phyloP scores from a whole-genome alignment of 2,797 vertebrate species.

The Cynodonichthys magdalenae region DNA sequence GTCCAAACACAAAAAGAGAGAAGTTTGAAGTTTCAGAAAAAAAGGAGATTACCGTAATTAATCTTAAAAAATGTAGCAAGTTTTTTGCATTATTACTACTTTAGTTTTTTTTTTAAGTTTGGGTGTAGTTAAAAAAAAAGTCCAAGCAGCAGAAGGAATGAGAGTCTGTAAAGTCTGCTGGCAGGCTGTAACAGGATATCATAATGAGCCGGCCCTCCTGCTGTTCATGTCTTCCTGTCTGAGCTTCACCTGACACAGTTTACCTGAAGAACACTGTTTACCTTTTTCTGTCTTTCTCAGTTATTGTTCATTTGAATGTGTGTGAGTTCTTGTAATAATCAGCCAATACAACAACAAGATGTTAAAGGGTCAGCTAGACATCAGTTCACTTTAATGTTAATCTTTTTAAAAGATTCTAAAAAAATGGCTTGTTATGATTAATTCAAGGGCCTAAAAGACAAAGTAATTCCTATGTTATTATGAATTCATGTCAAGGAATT shows the following conservation, averaged over 20 bases:
- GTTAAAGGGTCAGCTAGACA: no score
- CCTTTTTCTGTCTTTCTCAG: constrained; percentile 13
- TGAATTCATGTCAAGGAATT: no score
- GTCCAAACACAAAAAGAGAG: background rate
- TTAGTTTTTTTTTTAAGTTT: constrained; percentile 16
- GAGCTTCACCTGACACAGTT: constrained; percentile 52
- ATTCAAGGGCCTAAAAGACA: no score
- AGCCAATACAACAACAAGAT: no score
- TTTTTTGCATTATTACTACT: background rate
- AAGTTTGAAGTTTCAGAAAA: background rate
- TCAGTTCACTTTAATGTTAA: no score
- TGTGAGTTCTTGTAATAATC: no score
- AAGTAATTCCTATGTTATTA: no score
- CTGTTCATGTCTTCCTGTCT: constrained; percentile 73
- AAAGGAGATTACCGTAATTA: background rate
- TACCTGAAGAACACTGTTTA: constrained; percentile 45
- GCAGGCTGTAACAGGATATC: constrained; percentile 74
- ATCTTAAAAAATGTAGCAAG: background rate
- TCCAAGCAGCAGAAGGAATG: background rate
- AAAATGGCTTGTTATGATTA: no score
- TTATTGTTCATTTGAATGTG: background rate
- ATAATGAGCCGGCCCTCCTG: constrained; percentile 75
- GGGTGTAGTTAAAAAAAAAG: background rate
- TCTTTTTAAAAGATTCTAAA: no score
- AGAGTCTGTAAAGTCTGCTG: constrained; percentile 41